Conservation (phyloP, 2,113 vertebrate species). For the Rafetus swinhoei region DNA sequence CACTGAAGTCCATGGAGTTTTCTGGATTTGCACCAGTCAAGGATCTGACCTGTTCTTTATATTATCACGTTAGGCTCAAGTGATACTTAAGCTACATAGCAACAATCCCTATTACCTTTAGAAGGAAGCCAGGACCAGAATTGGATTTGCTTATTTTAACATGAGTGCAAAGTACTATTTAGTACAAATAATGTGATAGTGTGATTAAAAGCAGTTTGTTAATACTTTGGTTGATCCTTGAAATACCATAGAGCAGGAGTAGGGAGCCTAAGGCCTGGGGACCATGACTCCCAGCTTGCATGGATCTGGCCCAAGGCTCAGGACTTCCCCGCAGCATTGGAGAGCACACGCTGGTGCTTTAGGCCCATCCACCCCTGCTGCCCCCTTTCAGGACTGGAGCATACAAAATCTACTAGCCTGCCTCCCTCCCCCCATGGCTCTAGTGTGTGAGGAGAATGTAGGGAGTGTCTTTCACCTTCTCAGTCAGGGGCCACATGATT, state of each 20-base stretch:
- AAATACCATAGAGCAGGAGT: neutral
- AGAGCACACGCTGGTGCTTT: no score
- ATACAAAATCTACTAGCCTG: no score
- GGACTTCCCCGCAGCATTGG: no score
- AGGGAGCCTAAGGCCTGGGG: no score
- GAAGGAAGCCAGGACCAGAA: neutral
- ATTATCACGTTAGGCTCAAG: neutral
- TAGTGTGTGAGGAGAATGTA: no score
- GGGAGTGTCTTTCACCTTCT: no score
- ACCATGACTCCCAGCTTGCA: no score
- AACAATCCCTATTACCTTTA: neutral
- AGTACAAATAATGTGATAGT: neutral
- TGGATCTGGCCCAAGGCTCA: no score
- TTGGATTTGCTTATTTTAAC: neutral
- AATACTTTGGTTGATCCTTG: neutral
- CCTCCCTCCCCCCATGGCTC: no score
- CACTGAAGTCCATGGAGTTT: neutral
- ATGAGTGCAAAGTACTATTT: neutral
- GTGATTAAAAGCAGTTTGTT: neutral
- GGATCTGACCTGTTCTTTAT: neutral
- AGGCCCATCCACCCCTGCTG: no score
- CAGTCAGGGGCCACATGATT: no score
- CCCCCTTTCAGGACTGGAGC: no score
- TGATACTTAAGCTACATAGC: neutral
- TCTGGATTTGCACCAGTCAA: neutral